phyloP scores from a whole-genome alignment of 35 echinoderm and acorn worm species.

The Ophiothrix spiculata region DNA sequence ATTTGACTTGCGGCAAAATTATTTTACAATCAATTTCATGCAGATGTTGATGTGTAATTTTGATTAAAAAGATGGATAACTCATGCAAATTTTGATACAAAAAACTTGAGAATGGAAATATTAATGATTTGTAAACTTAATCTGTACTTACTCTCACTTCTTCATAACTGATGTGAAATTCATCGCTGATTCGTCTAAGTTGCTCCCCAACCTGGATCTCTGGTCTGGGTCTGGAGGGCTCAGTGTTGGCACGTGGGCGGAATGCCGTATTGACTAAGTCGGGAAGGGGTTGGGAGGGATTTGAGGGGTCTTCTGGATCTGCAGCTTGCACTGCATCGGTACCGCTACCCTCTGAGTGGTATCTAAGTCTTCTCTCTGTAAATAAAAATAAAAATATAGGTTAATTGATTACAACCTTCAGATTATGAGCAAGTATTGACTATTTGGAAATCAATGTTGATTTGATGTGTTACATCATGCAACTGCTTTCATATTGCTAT shows the following conservation, averaged over 20 bases:
- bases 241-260: slow-evolving; percentile 61
- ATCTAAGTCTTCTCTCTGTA: slow-evolving; percentile 20
- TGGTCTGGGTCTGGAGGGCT: slow-evolving; percentile 40
- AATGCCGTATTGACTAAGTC: slow-evolving; percentile 56
- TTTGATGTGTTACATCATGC: not conserved
- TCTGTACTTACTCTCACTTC: slow-evolving; percentile 15
- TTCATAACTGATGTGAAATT: slow-evolving; percentile 40
- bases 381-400: not conserved
- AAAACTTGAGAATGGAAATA: not conserved
- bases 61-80: not conserved
- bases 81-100: too few relatives aligned
- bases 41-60: not conserved
- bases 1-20: not conserved
- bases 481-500: too few relatives aligned
- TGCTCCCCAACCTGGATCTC: slow-evolving; percentile 50
- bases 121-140: not conserved
- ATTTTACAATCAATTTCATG: not conserved
- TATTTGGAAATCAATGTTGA: not conserved
- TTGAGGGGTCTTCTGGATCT: not conserved
- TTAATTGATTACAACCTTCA: not conserved
- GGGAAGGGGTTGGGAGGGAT: slow-evolving; percentile 24
- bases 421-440: not conserved
- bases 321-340: slow-evolving; percentile 17
- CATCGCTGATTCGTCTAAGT: slow-evolving; percentile 69
- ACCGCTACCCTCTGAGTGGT: slow-evolving; percentile 50